Percentiles rank a stretch among this genome's conserved stretches.
Conservation (phyloP, 1,140 invertebrate genomes). For the Trachymyrmex septentrionalis region DNA sequence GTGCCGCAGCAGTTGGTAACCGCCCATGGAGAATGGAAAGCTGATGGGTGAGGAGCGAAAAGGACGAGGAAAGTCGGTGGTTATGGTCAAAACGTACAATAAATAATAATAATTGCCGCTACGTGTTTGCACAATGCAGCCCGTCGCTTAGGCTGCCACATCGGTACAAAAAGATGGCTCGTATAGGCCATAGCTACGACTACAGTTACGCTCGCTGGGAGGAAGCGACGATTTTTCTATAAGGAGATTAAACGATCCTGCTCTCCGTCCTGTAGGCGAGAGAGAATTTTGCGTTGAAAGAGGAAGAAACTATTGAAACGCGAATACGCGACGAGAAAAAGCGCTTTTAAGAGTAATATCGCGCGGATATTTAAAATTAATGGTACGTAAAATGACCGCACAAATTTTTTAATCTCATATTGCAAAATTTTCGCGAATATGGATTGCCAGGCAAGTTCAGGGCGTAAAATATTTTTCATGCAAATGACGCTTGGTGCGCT, state of each 20-base stretch:
- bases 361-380: constrained; percentile 1
- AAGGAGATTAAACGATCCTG: constrained; percentile 64
- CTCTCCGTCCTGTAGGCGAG: neutral
- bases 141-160: constrained; percentile 79
- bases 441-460: neutral
- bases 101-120: constrained; percentile 85
- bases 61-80: constrained; percentile 76
- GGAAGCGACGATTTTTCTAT: constrained; percentile 64
- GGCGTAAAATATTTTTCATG: constrained; percentile 29
- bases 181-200: constrained; percentile 25
- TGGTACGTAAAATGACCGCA: neutral
- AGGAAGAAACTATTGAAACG: constrained; percentile 5
- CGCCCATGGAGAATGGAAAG: constrained; percentile 57
- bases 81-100: constrained; percentile 80
- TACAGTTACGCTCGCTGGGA: constrained; percentile 48
- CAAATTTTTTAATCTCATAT: constrained; percentile 14
- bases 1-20: constrained; percentile 76
- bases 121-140: constrained; percentile 85
- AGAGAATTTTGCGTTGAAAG: constrained; percentile 22
- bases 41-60: constrained; percentile 33
- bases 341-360: neutral
- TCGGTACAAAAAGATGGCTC: constrained; percentile 62
- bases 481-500: constrained; percentile 1
- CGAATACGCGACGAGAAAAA: neutral
- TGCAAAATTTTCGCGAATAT: constrained; percentile 14